Percentiles rank a stretch among this genome's conserved stretches.
These are phyloP conservation scores for Sebastes steindachneri DNA, from an alignment of 2,797 vertebrate genomes.

Conservation along the genomic window DNA sequence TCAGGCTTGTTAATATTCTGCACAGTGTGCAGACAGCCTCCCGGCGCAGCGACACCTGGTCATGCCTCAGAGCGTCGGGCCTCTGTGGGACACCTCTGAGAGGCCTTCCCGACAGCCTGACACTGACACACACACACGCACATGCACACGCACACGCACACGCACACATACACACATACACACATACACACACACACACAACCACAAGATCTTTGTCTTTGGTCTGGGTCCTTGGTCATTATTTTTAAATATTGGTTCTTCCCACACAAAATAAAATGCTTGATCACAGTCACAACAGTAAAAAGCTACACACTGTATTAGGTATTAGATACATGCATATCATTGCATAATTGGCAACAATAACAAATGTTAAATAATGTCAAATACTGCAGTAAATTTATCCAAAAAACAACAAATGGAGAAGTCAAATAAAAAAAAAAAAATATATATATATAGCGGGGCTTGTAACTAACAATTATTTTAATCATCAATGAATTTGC, in stretches of 20 bases:
- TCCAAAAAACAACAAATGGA: background rate
- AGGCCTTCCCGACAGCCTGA: slow-evolving; percentile 50
- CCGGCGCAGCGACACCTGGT: slow-evolving; percentile 75
- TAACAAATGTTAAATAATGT: background rate
- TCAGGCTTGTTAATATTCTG: slow-evolving; percentile 73
- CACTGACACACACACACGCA: background rate
- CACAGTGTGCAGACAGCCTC: slow-evolving; percentile 49
- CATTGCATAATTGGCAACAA: background rate
- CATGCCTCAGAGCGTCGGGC: slow-evolving; percentile 71
- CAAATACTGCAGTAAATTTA: background rate
- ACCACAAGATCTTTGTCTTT: background rate
- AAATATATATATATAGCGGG: background rate
- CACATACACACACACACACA: background rate
- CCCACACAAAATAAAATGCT: background rate
- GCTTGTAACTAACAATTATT: background rate
- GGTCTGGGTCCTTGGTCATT: background rate
- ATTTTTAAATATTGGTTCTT: slow-evolving; percentile 10
- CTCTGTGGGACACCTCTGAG: slow-evolving; percentile 63
- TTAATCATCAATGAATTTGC: background rate
- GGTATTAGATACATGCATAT: background rate
- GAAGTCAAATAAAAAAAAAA: background rate
- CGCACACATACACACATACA: background rate
- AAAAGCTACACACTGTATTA: background rate
- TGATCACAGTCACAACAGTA: background rate
- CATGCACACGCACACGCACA: background rate